Evolutionary conservation across 2,888 invertebrate species (phyloP).

Genomic region (Cerastis leucographa): DNA sequence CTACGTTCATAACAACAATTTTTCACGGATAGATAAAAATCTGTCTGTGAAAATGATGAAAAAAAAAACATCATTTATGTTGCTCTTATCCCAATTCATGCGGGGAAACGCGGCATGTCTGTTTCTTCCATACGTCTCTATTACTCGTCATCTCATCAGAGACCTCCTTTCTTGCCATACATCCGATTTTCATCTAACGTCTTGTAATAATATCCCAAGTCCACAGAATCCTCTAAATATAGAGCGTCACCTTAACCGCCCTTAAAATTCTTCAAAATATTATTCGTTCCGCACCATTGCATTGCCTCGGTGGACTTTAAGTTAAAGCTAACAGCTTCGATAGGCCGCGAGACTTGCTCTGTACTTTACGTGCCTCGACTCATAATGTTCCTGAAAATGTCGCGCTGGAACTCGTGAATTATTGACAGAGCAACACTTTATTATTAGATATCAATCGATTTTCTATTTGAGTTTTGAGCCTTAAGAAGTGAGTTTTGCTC

Average conservation of each 20-base stretch:
- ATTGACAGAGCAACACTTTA: slow-evolving; percentile 54
- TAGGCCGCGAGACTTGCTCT: slow-evolving; percentile 57
- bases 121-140: too few species aligned
- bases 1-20: too few species aligned
- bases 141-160: too few species aligned
- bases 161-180: too few species aligned
- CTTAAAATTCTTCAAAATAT: slow-evolving; percentile 43
- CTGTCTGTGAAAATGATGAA: too few species aligned
- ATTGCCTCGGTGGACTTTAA: slow-evolving; percentile 51
- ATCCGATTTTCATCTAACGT: background rate
- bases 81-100: too few species aligned
- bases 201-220: background rate
- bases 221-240: slow-evolving; percentile 3
- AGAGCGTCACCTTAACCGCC: background rate
- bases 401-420: slow-evolving; percentile 42
- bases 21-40: too few species aligned
- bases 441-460: slow-evolving; percentile 60
- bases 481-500: background rate
- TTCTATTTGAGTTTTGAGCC: slow-evolving; percentile 26
- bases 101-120: too few species aligned
- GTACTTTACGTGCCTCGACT: slow-evolving; percentile 62
- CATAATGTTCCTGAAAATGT: slow-evolving; percentile 53
- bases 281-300: slow-evolving; percentile 52
- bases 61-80: too few species aligned
- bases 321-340: slow-evolving; percentile 53